Evolutionary conservation across 1,140 invertebrate genomes (phyloP), one percentile per base, ranked within the genome.

Genomic region (Lithobius niger): DNA sequence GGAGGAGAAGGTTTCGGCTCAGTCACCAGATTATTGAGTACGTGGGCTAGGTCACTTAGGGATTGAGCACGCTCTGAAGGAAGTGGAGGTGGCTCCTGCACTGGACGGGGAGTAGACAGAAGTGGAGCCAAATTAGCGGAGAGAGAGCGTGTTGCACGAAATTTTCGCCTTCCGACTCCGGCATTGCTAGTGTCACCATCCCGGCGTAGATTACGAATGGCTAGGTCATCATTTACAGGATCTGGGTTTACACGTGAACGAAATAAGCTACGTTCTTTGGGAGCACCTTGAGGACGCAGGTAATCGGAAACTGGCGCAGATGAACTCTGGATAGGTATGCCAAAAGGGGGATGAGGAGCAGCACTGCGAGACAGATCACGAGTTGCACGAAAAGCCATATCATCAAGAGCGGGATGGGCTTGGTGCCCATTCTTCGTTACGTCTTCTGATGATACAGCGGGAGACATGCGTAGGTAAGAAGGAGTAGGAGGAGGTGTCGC

Each of bases 141-240:
- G 19, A 88, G 67, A 1, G 84, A 87, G 51, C 85, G 74, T 2
- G 84, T 80, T 2, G 84, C 84, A 55, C 83, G 74, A 59, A 54
- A 83, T 83, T 67, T 86, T 87, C 45, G 43, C 27, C 16, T 31
- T 13, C 4, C 49, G 22, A 3, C 64, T 77, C 80, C 3, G 52
- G 47, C 47, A 48, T 40, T 31, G 1, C 19, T 24, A 36, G 52
- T 58, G 6, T 59, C 59, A 26, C 57, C 50, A 21, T 91, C 88
- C 71, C 90, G 91, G 21, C 89, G 76, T 3, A 92, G 69, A 61
- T 80, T 83, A 62, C 89, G 73, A 65, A 83, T 90, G 1, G 88
- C 88, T 62, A 92, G 70, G 72, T 93, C 88, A 67, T 93, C 89
- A 58, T 82, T 81, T 3, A 91, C 80, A 15, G 89, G 67, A 67